Conservation (phyloP, 2,113 vertebrate species). For the Dicerorhinus sumatrensis region DNA sequence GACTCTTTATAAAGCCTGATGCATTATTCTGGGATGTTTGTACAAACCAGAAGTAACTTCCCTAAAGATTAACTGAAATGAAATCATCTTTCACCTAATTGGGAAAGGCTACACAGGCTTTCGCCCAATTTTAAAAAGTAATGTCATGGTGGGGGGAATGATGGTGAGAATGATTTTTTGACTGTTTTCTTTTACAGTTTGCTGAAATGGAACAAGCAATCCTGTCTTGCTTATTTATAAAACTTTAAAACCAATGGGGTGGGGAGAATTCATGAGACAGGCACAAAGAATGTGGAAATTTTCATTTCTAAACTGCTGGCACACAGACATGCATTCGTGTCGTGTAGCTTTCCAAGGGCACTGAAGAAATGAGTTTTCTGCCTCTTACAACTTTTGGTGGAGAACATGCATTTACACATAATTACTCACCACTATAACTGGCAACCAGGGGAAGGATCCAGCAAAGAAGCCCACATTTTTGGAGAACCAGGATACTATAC, state of each 20-base stretch:
- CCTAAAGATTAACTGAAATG: conserved; percentile 53
- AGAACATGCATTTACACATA: conserved; percentile 38
- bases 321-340: conserved; percentile 33
- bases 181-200: conserved; percentile 75
- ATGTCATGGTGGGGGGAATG: neutral
- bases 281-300: conserved; percentile 65
- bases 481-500: neutral
- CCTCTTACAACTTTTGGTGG: conserved; percentile 6
- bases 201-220: conserved; percentile 78
- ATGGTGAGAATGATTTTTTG: conserved; percentile 55
- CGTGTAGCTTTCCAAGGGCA: conserved; percentile 44
- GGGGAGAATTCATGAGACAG: conserved; percentile 71
- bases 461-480: neutral
- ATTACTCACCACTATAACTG: conserved; percentile 32
- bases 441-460: neutral
- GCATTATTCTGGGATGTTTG: conserved; percentile 44
- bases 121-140: conserved; percentile 33
- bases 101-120: conserved; percentile 19
- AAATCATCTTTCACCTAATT: conserved; percentile 71
- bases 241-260: conserved; percentile 68
- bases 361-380: conserved; percentile 60
- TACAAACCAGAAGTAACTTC: conserved; percentile 60
- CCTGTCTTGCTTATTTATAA: conserved; percentile 81
- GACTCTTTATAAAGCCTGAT: neutral
- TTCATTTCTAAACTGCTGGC: conserved; percentile 71